Evolutionary conservation across 2,113 vertebrate species (phyloP), one percentile per base, ranked within the genome.

Genomic region (Irena cyanogastra): DNA sequence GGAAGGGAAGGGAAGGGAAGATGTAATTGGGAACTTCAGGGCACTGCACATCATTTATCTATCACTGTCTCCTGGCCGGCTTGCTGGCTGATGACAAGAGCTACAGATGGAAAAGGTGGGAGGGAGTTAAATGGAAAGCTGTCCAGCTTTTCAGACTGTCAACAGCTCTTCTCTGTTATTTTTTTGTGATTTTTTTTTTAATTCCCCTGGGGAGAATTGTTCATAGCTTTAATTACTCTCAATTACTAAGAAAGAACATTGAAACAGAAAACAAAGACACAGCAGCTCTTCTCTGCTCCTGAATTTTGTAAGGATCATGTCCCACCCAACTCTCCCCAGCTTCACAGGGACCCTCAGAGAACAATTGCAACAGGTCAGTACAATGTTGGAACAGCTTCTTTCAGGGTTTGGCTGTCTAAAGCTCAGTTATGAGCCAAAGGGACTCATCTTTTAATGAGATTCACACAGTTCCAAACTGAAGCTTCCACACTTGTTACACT

Each of bases 101-200:
- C 86, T 79, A 76, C 95, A 96, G 96, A 97, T 97, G 96, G 96
- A 89, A 95, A 93, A 79, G 92, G 94, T 96, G 94, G 96, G 95
- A 96, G 96, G 93, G 57, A 96, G 69, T 96, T 96, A 94, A 96
- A 89, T 3, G 66, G 90, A 96, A 94, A 94, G 72, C 83, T 94
- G 80, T 93, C 94, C 94, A 87, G 94, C 86, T 96, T 96, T 74
- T 65, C 83, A 97, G 86, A 89, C 80, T 96, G 88, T 87, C 94
- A 95, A 84, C 92, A 84, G 92, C 60, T 93, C 60, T 92, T 87
- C 90, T 75, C 41, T 68, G 31, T 33, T 89, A n/a, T 44, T 42
- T 87, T 87, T 54, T 57, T 86, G 35, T 35, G 53, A 12, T 16
- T n/a, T 59, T 16, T 87, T 85, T 90, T 88, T 89, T 89, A 61